These are phyloP conservation scores for Danio kyathit DNA, from an alignment of 2,797 vertebrate species.

Conservation along the genomic window DNA sequence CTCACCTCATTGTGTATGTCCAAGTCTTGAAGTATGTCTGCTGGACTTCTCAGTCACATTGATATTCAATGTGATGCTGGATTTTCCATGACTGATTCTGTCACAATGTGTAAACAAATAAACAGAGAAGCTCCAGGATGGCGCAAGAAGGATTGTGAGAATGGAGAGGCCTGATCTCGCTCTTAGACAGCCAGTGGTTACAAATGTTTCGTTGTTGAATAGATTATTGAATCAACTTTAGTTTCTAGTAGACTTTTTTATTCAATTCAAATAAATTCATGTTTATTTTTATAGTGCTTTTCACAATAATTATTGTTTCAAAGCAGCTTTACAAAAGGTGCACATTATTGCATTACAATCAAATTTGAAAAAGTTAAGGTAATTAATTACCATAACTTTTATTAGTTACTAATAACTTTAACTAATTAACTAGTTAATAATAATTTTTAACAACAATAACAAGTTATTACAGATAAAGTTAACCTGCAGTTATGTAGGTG, in stretches of 20 bases:
- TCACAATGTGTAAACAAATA: constrained; percentile 68
- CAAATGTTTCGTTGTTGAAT: background rate
- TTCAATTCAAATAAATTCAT: too few species aligned
- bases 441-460: too few species aligned
- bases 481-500: too few species aligned
- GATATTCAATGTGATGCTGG: constrained; percentile 48
- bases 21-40: constrained; percentile 50
- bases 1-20: background rate
- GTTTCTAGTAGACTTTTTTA: background rate
- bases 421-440: too few species aligned
- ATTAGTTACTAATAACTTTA: too few species aligned
- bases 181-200: background rate
- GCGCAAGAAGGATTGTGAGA: constrained; percentile 70
- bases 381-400: too few species aligned
- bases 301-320: too few species aligned
- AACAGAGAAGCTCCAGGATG: constrained; percentile 65
- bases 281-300: too few species aligned
- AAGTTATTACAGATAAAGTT: too few species aligned
- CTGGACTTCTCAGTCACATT: constrained; percentile 58
- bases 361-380: too few species aligned
- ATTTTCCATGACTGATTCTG: constrained; percentile 69
- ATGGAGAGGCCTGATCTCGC: constrained; percentile 54
- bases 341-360: too few species aligned
- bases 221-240: background rate
- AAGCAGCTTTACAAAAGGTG: too few species aligned